Evolutionary conservation across 2,113 vertebrate genomes (phyloP).

Genomic region (Corydoras sp.): DNA sequence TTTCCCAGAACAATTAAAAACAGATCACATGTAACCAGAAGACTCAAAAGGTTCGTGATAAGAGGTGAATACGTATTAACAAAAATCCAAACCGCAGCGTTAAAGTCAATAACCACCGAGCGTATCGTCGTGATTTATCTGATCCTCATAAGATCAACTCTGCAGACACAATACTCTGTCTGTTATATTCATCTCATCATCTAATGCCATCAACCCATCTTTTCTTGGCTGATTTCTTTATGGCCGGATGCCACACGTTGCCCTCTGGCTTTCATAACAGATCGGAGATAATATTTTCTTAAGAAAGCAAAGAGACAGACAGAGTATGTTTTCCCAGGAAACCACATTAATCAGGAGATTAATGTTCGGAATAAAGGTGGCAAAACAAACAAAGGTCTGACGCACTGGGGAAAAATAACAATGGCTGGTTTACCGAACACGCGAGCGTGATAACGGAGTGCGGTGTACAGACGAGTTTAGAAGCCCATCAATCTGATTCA

Average conservation of each 20-base stretch:
- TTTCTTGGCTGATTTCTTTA: constrained; percentile 3
- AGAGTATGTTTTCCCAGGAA: constrained; percentile 10
- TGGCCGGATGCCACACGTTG: not conserved
- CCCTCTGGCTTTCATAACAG: constrained; percentile 12
- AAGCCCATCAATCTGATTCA: no score
- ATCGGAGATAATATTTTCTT: constrained; percentile 17
- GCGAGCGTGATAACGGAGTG: not conserved
- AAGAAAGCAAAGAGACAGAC: constrained; percentile 1
- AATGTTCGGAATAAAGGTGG: constrained; percentile 11
- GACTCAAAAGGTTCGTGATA: no score
- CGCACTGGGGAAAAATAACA: not conserved
- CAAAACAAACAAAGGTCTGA: constrained; percentile 7
- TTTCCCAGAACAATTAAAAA: no score
- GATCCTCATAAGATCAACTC: constrained; percentile 10
- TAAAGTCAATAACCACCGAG: constrained; percentile 15
- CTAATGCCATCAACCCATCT: constrained; percentile 12
- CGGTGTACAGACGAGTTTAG: no score
- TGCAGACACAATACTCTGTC: constrained; percentile 4
- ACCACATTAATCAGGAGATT: not conserved
- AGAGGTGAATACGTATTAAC: not conserved
- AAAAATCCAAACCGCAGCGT: not conserved
- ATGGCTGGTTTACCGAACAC: not conserved
- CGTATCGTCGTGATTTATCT: constrained; percentile 20
- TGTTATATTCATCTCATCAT: constrained; percentile 1
- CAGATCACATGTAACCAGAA: no score